These are phyloP conservation scores for human DNA, from an alignment of 2,113 vertebrate species.

Conservation along the genomic window DNA sequence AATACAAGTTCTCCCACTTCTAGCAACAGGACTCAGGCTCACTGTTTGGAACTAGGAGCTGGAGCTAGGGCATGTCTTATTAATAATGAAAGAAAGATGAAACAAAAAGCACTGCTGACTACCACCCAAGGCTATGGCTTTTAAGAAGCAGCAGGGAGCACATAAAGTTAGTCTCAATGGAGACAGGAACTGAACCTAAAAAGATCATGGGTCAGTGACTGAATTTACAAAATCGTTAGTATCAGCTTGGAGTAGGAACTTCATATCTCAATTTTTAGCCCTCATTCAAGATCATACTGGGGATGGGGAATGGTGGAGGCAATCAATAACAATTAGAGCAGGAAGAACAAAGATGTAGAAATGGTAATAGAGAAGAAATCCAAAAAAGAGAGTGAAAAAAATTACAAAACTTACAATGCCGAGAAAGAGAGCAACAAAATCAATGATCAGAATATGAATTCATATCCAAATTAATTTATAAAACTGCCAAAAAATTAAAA, in stretches of 20 bases:
- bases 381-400: not conserved
- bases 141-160: not conserved
- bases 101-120: not conserved
- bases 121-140: not conserved
- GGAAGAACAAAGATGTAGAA: not conserved
- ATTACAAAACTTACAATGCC: not conserved
- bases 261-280: not conserved
- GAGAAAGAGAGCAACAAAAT: not conserved
- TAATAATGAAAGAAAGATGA: not conserved
- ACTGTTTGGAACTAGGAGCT: not conserved
- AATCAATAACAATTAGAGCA: not conserved
- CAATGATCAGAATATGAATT: not conserved
- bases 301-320: not conserved
- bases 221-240: not conserved
- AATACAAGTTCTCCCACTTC: not conserved
- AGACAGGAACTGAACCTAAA: not conserved
- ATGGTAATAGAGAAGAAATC: not conserved
- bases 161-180: not conserved
- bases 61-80: not conserved
- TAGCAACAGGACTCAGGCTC: not conserved
- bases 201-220: not conserved
- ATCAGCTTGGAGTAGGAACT: not conserved
- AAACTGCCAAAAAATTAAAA: not conserved
- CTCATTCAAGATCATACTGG: not conserved
- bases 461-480: not conserved